Evolutionary conservation across 2,888 invertebrate genomes (phyloP).

Genomic region (Bembecia ichneumoniformis): DNA sequence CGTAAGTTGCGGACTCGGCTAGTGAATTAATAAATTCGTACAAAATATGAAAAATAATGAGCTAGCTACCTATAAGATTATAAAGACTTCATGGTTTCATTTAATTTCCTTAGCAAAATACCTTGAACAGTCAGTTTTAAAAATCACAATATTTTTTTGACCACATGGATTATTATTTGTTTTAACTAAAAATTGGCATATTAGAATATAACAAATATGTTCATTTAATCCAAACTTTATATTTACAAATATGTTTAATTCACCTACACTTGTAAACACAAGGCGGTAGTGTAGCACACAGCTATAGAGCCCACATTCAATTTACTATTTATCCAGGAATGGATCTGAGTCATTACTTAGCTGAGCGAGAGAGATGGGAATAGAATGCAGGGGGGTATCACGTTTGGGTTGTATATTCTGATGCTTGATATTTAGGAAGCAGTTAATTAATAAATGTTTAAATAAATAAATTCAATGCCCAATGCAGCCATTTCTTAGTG

Average conservation of each 20-base stretch:
- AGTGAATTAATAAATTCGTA: no score
- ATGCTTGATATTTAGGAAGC: constrained; percentile 10
- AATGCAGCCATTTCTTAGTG: background rate
- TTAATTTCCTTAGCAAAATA: no score
- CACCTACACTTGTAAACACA: constrained; percentile 5
- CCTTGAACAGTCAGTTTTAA: no score
- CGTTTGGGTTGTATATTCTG: constrained; percentile 34
- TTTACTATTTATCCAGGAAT: constrained; percentile 72
- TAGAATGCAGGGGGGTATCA: constrained; percentile 65
- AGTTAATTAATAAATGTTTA: constrained; percentile 20
- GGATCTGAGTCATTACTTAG: constrained; percentile 73
- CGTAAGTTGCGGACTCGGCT: no score
- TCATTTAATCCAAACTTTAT: no score
- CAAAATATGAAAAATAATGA: no score
- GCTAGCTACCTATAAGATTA: no score
- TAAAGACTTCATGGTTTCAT: no score
- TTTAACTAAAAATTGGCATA: no score
- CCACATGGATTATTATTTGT: no score
- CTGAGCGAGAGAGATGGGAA: constrained; percentile 64
- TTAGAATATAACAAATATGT: no score
- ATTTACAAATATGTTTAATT: background rate
- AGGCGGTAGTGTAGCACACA: constrained; percentile 12
- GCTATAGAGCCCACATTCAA: constrained; percentile 60
- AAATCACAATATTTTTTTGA: no score
- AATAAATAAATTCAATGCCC: background rate